A percentile compares a stretch with the other conserved stretches of the same genome.
These are phyloP conservation scores for Acanthococcus lagerstroemiae DNA, from an alignment of 2,888 invertebrate genomes.

Conservation along the genomic window DNA sequence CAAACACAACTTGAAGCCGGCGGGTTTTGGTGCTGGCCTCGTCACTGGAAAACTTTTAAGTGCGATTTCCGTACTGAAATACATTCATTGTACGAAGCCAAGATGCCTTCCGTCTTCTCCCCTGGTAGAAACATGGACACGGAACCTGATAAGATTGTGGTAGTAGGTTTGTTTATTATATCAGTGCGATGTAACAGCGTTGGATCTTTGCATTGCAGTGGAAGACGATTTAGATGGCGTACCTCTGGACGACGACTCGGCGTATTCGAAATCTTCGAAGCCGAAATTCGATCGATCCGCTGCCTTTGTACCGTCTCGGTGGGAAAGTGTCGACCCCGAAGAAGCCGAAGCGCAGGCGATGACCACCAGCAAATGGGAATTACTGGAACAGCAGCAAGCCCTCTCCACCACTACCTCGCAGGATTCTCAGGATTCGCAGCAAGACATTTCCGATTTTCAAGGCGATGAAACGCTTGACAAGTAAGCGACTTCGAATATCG, in stretches of 20 bases:
- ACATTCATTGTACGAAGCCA: too few species aligned
- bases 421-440: conserved; percentile 20
- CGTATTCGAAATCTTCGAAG: conserved; percentile 36
- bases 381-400: conserved; percentile 50
- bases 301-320: conserved; percentile 82
- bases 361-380: conserved; percentile 81
- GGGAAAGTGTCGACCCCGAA: conserved; percentile 91
- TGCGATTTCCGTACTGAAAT: too few species aligned
- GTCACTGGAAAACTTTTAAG: too few species aligned
- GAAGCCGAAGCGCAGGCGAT: conserved; percentile 70
- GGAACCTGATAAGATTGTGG: too few species aligned
- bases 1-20: neutral
- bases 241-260: conserved; percentile 61
- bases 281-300: conserved; percentile 44
- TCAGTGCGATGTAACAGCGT: too few species aligned
- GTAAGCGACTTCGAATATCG: neutral
- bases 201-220: conserved; percentile 33
- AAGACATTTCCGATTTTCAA: conserved; percentile 18
- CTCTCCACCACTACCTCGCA: conserved; percentile 14
- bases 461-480: conserved; percentile 12
- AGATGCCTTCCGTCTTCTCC: too few species aligned
- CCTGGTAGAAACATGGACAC: too few species aligned
- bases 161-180: too few species aligned
- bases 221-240: conserved; percentile 38
- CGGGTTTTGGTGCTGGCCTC: too few species aligned